Base-by-base conservation (phyloP, 2,797 vertebrate species). In the Myioborus melanocephalus region DNA sequence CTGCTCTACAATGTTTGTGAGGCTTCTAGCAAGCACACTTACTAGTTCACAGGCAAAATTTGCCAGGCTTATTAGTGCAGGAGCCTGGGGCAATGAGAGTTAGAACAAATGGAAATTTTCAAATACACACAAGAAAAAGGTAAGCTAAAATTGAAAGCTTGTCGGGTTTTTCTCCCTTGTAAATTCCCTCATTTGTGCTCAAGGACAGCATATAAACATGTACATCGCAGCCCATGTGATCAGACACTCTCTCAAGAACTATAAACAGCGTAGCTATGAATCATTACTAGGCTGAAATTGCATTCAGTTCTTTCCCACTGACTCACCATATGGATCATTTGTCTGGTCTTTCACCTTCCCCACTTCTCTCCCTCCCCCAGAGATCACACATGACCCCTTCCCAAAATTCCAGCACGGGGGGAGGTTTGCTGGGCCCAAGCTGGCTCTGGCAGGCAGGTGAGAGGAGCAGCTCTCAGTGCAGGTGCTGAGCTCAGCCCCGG, bases 161-260 rank as follows among this genome's bases (percentile, higher is more conserved):
- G 16, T 43, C 59, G 44, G 3, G 0, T 9, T 43, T 81, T 56
- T 68, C 50, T 4, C 15, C 34, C 27, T 47, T 64, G 32, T 61
- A 93, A 90, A 93, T 86, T 83, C 80, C 39, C 46, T 75, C 20
- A 0, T 75, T 81, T 91, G 35, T 93, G 72, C 47, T 91, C 60
- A 79, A 94, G 70, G 60, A 90, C 24, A 43, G 49, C 59, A 50
- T 9, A 60, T 20, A 94, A 83, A 83, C 5, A 17, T 32, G 43
- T 61, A 88, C 3, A 2, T 69, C 81, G 47, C 35, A 93, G 76
- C 10, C 65, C 70, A 64, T 14, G 47, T 53, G 66, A 94, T 43
- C 95, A 92, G 77, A 86, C 73, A 66, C 14, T 69, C 64, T 95
- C 93, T 82, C 69, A 94, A 89, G 87, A 73, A 52, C 82, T 69